phyloP scores from a whole-genome alignment of 2,797 vertebrate species.

The Nannoperca australis region DNA sequence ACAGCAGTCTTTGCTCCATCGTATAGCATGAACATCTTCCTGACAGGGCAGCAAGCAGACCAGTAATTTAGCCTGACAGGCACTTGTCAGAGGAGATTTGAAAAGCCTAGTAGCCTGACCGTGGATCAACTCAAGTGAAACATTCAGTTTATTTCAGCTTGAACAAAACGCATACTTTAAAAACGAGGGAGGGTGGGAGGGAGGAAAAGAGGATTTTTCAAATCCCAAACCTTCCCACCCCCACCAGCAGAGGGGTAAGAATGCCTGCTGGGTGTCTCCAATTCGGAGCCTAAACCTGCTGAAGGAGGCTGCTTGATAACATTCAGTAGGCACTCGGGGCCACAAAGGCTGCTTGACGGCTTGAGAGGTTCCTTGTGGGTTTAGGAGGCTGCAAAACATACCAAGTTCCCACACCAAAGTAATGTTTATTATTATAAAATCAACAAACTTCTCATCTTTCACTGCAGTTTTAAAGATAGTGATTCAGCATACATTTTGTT shows the following conservation, averaged over 20 bases:
- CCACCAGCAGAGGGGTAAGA: conserved; percentile 23
- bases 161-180: conserved; percentile 26
- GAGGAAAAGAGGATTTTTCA: conserved; percentile 33
- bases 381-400: conserved; percentile 19
- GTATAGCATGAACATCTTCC: conserved; percentile 21
- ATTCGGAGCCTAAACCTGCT: conserved; percentile 16
- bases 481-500: conserved; percentile 1
- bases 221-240: conserved; percentile 30
- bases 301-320: conserved; percentile 20
- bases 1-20: conserved; percentile 39
- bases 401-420: conserved; percentile 6
- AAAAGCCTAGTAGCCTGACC: conserved; percentile 28
- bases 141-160: conserved; percentile 22
- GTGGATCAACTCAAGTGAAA: conserved; percentile 34
- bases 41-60: conserved; percentile 35
- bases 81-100: conserved; percentile 16
- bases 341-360: conserved; percentile 15
- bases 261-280: conserved; percentile 36
- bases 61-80: conserved; percentile 45
- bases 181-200: conserved; percentile 10
- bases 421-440: conserved; percentile 1
- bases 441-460: conserved; percentile 21
- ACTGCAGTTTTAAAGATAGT: background rate
- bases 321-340: background rate
- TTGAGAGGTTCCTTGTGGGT: conserved; percentile 10